Conservation (phyloP, 2,113 vertebrate genomes). For the Paracanthobrama guichenoti region DNA sequence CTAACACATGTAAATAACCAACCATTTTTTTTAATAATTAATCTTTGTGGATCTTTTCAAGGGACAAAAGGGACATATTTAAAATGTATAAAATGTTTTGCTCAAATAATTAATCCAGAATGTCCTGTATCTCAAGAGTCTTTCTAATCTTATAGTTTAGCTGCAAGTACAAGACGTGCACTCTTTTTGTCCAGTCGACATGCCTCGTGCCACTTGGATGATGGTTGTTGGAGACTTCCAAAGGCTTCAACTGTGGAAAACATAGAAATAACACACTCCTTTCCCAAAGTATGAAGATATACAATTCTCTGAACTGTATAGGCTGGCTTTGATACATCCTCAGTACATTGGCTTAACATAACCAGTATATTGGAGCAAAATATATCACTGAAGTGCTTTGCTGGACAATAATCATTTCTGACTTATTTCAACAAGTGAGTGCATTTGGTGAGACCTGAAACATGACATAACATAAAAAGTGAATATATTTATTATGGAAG, state of each 20-base stretch:
- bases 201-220: constrained; percentile 64
- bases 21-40: constrained; percentile 81
- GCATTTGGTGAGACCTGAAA: constrained; percentile 76
- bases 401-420: constrained; percentile 58
- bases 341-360: constrained; percentile 61
- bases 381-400: constrained; percentile 56
- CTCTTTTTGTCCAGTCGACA: constrained; percentile 62
- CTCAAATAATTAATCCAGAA: constrained; percentile 78
- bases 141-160: constrained; percentile 68
- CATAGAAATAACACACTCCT: constrained; percentile 60
- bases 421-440: constrained; percentile 67
- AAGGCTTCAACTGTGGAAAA: constrained; percentile 63
- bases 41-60: constrained; percentile 75
- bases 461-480: constrained; percentile 80
- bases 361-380: constrained; percentile 56
- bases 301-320: constrained; percentile 64
- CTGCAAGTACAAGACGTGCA: constrained; percentile 63
- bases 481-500: constrained; percentile 82
- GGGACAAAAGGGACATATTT: constrained; percentile 71
- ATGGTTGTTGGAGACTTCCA: constrained; percentile 65
- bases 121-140: constrained; percentile 69
- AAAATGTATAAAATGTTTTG: constrained; percentile 84
- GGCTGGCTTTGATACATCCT: constrained; percentile 64
- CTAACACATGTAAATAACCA: constrained; percentile 76
- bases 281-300: constrained; percentile 63